A percentile compares a stretch with the other conserved stretches of the same genome.
Conservation (phyloP, 2,888 invertebrate species). For the Periphyllus acericola region DNA sequence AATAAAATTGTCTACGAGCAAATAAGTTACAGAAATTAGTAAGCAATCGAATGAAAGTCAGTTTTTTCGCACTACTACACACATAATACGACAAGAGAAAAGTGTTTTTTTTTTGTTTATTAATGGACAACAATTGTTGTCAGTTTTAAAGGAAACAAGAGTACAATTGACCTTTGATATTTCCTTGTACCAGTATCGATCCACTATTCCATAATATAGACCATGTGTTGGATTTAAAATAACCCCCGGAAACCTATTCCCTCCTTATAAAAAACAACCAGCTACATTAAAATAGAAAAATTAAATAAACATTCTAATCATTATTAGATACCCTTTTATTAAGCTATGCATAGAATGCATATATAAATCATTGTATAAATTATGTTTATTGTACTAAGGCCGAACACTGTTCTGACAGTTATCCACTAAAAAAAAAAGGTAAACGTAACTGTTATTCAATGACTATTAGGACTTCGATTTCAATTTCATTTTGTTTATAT, state of each 20-base stretch:
- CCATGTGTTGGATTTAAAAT: slow-evolving; percentile 37
- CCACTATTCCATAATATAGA: background rate
- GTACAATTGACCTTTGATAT: slow-evolving; percentile 39
- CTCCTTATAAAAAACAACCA: background rate
- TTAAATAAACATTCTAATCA: background rate
- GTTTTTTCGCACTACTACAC: background rate
- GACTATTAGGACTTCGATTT: slow-evolving; percentile 31
- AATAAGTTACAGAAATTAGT: background rate
- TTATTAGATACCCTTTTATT: background rate
- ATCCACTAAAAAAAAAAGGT: slow-evolving; percentile 10
- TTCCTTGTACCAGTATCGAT: slow-evolving; percentile 29
- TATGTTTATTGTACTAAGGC: background rate
- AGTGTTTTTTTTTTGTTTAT: background rate
- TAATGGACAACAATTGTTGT: background rate
- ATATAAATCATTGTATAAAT: background rate
- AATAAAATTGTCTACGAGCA: background rate
- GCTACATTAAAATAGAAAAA: background rate
- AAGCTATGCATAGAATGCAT: background rate
- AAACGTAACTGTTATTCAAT: background rate
- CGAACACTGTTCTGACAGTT: slow-evolving; percentile 1
- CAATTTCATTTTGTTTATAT: slow-evolving; percentile 51
- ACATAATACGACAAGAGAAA: background rate
- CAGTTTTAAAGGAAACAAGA: slow-evolving; percentile 1
- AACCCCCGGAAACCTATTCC: background rate
- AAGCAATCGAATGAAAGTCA: background rate